Evolutionary conservation across 1,140 invertebrate species (phyloP), one percentile per base, ranked within the genome.

Genomic region (Drosophila lini): DNA sequence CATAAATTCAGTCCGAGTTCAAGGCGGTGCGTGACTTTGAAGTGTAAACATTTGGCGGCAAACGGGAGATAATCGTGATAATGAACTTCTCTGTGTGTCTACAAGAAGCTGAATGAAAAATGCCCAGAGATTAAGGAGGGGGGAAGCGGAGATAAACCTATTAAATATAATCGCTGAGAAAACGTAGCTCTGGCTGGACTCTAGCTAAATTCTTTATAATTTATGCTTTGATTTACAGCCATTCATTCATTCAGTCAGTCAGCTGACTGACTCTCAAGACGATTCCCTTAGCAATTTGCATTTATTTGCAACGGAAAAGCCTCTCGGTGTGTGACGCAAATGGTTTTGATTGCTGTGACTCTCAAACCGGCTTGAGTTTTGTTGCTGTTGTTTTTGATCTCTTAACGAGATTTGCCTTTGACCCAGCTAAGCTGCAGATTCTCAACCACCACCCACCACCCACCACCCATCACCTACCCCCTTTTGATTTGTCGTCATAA

Each of bases 311-410:
- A 32, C 31, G 13, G 61, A 57, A 52, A 67, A 69, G 38, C 16
- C 45, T 28, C 25, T 11, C 11, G 1, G 50, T 41, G 28, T 80
- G 81, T 84, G 81, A 83, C 80, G 81, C 80, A 84, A 80, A 84
- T 83, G 56, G 50, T 53, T 7, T 52, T 4, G 16, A 40, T 69
- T 4, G 31, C 36, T 73, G 62, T 80, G 62, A 6, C 28, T 71
- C n/a, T 74, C 34, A 81, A 74, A 82, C 80, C 78, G 70, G 56
- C 52, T 53, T 41, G 31, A 36, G 31, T 19, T 28, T 52, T 28
- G 45, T 47, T 36, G 5, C 31, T 40, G 32, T n/a, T 32, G 32
- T 16, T 15, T 32, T 69, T 70, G 68, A 71, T 59, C 68, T 71
- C 65, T 34, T 58, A 71, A 70, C 68, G 65, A 58, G 65, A 70